Base-by-base conservation (phyloP, 2,113 vertebrate species). In the Dolichotis patagonum region DNA sequence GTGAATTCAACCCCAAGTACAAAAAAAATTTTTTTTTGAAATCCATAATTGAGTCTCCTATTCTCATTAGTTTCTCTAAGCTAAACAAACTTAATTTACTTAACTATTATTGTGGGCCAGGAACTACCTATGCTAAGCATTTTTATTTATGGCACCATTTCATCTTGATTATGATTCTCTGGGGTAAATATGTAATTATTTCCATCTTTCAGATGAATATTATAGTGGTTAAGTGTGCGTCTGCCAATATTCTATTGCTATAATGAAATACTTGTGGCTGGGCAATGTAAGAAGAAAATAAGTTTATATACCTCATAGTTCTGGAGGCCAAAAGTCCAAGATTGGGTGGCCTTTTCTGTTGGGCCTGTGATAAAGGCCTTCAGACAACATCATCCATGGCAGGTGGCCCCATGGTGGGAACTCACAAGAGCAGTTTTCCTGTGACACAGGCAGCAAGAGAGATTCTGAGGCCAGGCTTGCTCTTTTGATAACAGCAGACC, bases 31-130 rank as follows among this genome's bases (percentile, higher is more conserved):
- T 49, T 49, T 49, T 49, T 49, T 49, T 49, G 46, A 49, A 49
- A 9, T 5, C 46, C 46, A 85, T 82, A 93, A 97, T 96, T 96
- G 95, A 97, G 87, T 91, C 85, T 95, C 81, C 88, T 62, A 63
- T 85, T 96, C 52, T 94, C 77, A 81, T 95, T 94, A 95, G 52
- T 46, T 92, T 96, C 38, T 82, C 54, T 20, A 94, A 89, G 65
- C 46, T 96, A 97, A 97, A 96, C 52, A 96, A 97, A 96, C n/a
- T 58, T 82, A 85, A 49, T 96, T 94, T 91, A 94, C 52, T 95
- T 96, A 65, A 85, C 60, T 92, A 65, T 95, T 49, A 60, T 82
- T 84, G 85, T 38, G 46, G 56, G 12, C 54, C 22, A n/a, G 73
- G 60, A 95, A 73, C 8, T 43, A 60, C 81, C 35, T 22, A 52